Base-by-base conservation (phyloP, 2,113 vertebrate genomes). In the Helogale parvula region DNA sequence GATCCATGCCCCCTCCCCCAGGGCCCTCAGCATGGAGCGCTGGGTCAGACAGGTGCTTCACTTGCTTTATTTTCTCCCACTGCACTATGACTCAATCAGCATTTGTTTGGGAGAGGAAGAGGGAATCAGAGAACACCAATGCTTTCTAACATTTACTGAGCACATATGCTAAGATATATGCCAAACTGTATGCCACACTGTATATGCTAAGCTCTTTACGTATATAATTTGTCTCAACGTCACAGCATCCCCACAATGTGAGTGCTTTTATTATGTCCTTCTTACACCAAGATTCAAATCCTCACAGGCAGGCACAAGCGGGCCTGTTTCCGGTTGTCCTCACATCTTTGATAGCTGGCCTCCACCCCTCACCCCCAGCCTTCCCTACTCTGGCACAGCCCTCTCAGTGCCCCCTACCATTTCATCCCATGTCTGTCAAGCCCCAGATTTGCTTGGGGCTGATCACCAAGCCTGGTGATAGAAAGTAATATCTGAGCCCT, bases 51-150 rank as follows among this genome's bases (percentile, higher is more conserved):
- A 19, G 33, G 35, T 27, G 16, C 1, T 38, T 23, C 25, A 0
- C 0, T 1, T 5, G 1, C 21, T 82, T 41, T 29, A 0, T 35
- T 66, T 27, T 71, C 47, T 83, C 63, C 25, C 2, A 10, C 2
- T 7, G 6, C 2, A 0, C 54, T 5, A 19, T 7, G 0, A 57
- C 81, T 88, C 76, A 21, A 13, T 19, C 33, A 21, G 25, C 7
- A 5, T 25, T 72, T 52, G 19, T 80, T 63, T 60, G 63, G 47
- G 33, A 69, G 65, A 71, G 0, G 21, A 23, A 23, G 63, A 86
- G 33, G 52, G 29, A 35, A 7, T 6, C 47, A 69, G 47, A 71
- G 60, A 52, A 41, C 29, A 68, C 0, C 0, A 21, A 4, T 1
- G 3, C 54, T 68, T 63, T 33, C 7, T 33, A n/a, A 52, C 29